Percentiles rank a stretch among this genome's conserved stretches.
Evolutionary conservation across 2,113 vertebrate species (phyloP).

Genomic region (Cacatua alba): DNA sequence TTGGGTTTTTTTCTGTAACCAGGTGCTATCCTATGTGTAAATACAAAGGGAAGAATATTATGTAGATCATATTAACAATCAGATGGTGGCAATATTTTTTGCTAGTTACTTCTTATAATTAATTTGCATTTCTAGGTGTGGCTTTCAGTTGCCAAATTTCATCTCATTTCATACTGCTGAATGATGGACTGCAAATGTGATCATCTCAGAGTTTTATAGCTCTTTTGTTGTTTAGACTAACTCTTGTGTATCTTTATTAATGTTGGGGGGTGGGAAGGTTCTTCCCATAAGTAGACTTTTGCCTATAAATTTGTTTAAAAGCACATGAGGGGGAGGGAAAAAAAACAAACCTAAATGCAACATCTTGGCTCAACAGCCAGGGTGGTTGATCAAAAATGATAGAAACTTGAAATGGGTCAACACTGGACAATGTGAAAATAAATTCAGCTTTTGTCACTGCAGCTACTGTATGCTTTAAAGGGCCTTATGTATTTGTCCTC

Average conservation of each 20-base stretch:
- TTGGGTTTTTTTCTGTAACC: conserved; percentile 58
- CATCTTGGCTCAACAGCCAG: conserved; percentile 22
- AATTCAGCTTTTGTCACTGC: conserved; percentile 68
- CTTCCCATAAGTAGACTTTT: conserved; percentile 31
- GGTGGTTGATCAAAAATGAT: conserved; percentile 21
- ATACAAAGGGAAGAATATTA: conserved; percentile 62
- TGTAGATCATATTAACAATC: conserved; percentile 47
- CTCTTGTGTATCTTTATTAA: conserved; percentile 35
- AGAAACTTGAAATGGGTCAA: conserved; percentile 74
- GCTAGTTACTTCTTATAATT: conserved; percentile 46
- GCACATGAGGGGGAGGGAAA: neutral
- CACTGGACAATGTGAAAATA: conserved; percentile 73
- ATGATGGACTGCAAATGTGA: conserved; percentile 32
- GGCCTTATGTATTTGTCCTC: conserved; percentile 73
- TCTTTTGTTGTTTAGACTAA: conserved; percentile 34
- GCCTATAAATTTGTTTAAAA: conserved; percentile 45
- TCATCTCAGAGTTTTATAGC: conserved; percentile 48
- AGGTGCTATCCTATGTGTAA: conserved; percentile 78
- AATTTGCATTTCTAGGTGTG: conserved; percentile 37
- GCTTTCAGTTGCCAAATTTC: conserved; percentile 59
- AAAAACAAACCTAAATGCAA: neutral
- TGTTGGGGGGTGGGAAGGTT: neutral
- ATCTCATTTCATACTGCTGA: conserved; percentile 39
- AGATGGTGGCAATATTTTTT: conserved; percentile 66
- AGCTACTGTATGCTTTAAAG: conserved; percentile 75